Evolutionary conservation across 2,888 invertebrate species (phyloP).

Genomic region (Sinelater perroti): DNA sequence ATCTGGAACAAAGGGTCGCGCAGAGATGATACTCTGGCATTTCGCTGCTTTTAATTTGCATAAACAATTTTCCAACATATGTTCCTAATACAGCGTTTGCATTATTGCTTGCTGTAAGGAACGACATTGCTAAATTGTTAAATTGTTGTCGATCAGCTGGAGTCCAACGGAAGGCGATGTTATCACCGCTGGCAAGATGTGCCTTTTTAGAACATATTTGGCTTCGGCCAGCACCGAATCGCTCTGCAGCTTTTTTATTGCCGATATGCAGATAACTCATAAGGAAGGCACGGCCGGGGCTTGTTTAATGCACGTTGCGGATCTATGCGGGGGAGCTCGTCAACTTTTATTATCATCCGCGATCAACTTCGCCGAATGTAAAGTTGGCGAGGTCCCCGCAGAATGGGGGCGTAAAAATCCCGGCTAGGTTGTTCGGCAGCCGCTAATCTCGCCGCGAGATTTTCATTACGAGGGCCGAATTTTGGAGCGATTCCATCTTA

Average conservation of each 20-base stretch:
- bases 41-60: neutral
- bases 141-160: neutral
- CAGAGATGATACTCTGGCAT: neutral
- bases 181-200: too few species aligned
- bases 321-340: too few species aligned
- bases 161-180: neutral
- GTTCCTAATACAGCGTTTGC: slow-evolving; percentile 1
- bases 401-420: slow-evolving; percentile 18
- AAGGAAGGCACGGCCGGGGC: too few species aligned
- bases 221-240: too few species aligned
- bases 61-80: slow-evolving; percentile 9
- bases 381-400: neutral
- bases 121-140: slow-evolving; percentile 5
- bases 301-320: too few species aligned
- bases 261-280: too few species aligned
- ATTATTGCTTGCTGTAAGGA: neutral
- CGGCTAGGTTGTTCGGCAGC: slow-evolving; percentile 23
- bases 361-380: neutral
- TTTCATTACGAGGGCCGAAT: slow-evolving; percentile 32
- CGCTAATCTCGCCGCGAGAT: slow-evolving; percentile 29
- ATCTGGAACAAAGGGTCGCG: neutral
- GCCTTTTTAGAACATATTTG: too few species aligned
- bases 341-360: neutral
- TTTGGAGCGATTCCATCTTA: slow-evolving; percentile 38
- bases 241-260: too few species aligned